These are phyloP conservation scores for Podocnemis expansa DNA, from an alignment of 2,113 vertebrate species.

Conservation along the genomic window DNA sequence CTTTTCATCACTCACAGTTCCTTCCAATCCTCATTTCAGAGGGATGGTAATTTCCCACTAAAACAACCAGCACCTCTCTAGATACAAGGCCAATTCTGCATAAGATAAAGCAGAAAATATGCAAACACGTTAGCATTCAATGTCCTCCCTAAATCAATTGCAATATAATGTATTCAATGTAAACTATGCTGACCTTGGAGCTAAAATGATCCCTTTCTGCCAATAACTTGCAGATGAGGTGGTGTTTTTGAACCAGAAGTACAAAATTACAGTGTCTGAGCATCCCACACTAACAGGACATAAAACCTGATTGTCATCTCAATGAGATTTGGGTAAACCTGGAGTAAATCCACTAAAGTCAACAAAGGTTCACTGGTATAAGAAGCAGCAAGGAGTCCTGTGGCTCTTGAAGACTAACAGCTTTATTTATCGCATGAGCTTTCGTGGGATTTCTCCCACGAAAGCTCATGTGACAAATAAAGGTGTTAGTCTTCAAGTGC, in stretches of 20 bases:
- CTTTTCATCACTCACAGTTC: constrained; percentile 33
- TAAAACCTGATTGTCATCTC: neutral
- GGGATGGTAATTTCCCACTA: constrained; percentile 50
- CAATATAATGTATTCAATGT: constrained; percentile 55
- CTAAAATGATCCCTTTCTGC: constrained; percentile 54
- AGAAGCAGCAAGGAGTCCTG: too few species aligned
- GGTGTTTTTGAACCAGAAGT: constrained; percentile 43
- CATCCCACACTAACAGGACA: constrained; percentile 50
- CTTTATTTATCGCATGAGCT: too few species aligned
- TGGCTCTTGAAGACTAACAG: too few species aligned
- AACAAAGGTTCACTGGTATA: neutral
- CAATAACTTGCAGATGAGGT: constrained; percentile 49
- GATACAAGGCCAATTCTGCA: neutral
- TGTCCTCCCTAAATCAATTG: constrained; percentile 35
- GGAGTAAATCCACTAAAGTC: neutral
- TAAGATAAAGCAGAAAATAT: constrained; percentile 59
- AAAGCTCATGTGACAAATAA: too few species aligned
- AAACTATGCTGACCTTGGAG: constrained; percentile 71
- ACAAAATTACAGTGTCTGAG: constrained; percentile 22
- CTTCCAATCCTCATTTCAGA: constrained; percentile 8
- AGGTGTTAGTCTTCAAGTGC: too few species aligned
- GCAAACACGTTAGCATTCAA: constrained; percentile 57
- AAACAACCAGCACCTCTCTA: constrained; percentile 42
- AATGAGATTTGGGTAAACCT: neutral
- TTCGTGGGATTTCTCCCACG: too few species aligned